A percentile compares a stretch with the other conserved stretches of the same genome.
Evolutionary conservation across 2,113 vertebrate species (phyloP).

Genomic region (Lophochroa leadbeateri): DNA sequence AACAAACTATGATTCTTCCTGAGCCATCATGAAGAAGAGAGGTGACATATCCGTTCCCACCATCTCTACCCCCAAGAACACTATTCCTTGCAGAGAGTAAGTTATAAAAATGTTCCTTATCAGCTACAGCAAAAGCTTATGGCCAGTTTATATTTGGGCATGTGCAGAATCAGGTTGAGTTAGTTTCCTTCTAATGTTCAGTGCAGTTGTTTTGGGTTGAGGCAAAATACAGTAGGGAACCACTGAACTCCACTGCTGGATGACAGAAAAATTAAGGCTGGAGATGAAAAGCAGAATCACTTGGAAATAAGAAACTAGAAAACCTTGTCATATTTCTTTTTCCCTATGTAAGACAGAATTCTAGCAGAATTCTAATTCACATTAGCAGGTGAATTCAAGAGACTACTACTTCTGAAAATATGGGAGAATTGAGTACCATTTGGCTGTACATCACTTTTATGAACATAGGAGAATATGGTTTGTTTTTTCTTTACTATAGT

Average conservation of each 20-base stretch:
- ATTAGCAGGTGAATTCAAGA: neutral
- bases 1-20: neutral
- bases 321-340: neutral
- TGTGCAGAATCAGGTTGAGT: fast-evolving
- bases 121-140: fast-evolving
- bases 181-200: fast-evolving
- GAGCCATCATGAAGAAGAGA: neutral
- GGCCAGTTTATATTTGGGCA: fast-evolving
- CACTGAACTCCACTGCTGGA: fast-evolving
- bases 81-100: fast-evolving
- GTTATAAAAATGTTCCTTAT: neutral
- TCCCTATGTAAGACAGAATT: neutral
- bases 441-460: neutral
- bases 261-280: neutral
- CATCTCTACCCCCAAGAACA: fast-evolving
- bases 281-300: neutral
- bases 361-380: neutral
- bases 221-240: fast-evolving
- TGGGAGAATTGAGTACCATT: neutral
- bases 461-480: fast-evolving
- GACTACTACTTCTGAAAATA: neutral
- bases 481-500: fast-evolving
- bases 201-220: neutral
- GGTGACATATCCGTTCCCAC: neutral
- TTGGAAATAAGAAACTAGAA: neutral